Conservation (phyloP, 2,113 vertebrate species). For the Hemibagrus wyckioides region DNA sequence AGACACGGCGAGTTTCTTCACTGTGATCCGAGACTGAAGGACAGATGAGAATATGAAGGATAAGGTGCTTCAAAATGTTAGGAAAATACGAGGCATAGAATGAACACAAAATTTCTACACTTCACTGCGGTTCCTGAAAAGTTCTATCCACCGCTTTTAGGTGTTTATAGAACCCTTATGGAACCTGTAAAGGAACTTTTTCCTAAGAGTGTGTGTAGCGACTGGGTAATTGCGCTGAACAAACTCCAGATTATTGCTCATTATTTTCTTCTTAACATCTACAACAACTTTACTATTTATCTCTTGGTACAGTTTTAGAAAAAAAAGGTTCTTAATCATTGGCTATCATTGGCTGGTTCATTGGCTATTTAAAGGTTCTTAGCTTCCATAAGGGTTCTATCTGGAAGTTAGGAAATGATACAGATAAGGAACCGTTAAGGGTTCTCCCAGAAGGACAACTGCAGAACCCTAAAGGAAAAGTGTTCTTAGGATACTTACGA, state of each 20-base stretch:
- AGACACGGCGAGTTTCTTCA: slow-evolving; percentile 85
- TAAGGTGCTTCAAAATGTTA: not conserved
- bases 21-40: slow-evolving; percentile 79
- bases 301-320: not conserved
- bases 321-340: not conserved
- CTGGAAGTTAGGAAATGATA: not conserved
- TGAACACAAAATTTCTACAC: not conserved
- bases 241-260: not conserved
- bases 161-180: not conserved
- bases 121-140: too few relatives aligned
- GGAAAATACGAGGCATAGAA: not conserved
- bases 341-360: too few relatives aligned
- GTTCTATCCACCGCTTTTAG: not conserved
- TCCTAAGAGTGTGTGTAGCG: too few relatives aligned
- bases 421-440: not conserved
- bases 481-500: not conserved
- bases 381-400: not conserved
- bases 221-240: too few relatives aligned
- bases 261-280: not conserved
- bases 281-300: not conserved
- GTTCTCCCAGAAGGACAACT: too few relatives aligned
- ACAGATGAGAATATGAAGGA: not conserved
- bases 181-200: not conserved
- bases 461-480: not conserved
- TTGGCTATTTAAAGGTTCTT: not conserved